phyloP scores from a whole-genome alignment of 2,797 vertebrate genomes.

The Dipus sagitta region DNA sequence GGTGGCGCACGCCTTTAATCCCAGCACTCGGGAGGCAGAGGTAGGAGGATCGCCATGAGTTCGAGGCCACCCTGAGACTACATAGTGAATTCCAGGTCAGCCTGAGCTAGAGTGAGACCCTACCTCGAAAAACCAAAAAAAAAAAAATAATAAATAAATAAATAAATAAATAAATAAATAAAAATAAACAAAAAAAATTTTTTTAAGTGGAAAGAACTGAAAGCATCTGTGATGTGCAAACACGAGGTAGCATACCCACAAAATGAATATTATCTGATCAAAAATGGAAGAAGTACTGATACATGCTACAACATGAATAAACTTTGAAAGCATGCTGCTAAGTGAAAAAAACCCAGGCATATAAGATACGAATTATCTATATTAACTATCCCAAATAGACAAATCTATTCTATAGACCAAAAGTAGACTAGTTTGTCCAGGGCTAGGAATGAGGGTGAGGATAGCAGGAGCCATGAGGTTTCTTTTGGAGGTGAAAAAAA shows the following conservation, averaged over 20 bases:
- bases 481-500: not conserved
- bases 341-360: conserved; percentile 10
- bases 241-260: not conserved
- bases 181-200: too few relatives aligned
- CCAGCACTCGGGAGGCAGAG: too few relatives aligned
- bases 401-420: conserved; percentile 32
- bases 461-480: not conserved
- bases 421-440: not conserved
- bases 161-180: too few relatives aligned
- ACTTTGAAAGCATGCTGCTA: not conserved
- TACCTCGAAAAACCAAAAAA: too few relatives aligned
- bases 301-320: not conserved
- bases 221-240: not conserved
- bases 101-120: too few relatives aligned
- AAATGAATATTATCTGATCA: not conserved
- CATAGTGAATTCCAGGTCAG: too few relatives aligned
- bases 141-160: too few relatives aligned
- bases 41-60: too few relatives aligned
- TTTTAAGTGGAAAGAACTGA: not conserved
- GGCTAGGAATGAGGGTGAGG: not conserved
- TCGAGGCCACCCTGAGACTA: too few relatives aligned
- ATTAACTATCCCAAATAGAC: not conserved
- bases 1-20: too few relatives aligned
- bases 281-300: conserved; percentile 35
- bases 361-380: not conserved